A percentile compares a stretch with the other conserved stretches of the same genome.
These are phyloP conservation scores for Carlito syrichta DNA, from an alignment of 2,113 vertebrate species.

Conservation along the genomic window DNA sequence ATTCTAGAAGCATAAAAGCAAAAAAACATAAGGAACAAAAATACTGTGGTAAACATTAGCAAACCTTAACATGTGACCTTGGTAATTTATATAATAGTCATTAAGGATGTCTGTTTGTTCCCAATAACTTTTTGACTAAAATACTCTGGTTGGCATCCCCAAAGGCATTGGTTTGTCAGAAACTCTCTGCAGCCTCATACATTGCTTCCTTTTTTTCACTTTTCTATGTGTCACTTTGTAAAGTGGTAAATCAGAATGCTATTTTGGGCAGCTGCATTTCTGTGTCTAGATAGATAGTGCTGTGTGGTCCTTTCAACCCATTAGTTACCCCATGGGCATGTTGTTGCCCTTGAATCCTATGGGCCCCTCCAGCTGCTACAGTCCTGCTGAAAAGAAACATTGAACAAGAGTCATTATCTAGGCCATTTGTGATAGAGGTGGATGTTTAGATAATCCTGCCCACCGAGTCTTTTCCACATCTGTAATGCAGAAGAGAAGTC, in stretches of 20 bases:
- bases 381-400: not conserved
- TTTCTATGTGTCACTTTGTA: not conserved
- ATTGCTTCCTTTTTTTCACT: not conserved
- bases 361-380: rapidly evolving
- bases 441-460: not conserved
- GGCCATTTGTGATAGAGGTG: not conserved
- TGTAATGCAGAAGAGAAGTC: not conserved
- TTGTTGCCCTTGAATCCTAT: not conserved
- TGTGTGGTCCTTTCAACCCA: not conserved
- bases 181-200: not conserved
- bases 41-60: rapidly evolving
- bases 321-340: not conserved
- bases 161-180: not conserved
- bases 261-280: not conserved
- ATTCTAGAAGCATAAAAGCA: not conserved
- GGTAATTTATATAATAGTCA: not conserved
- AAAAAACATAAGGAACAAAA: not conserved
- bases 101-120: not conserved
- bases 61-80: rapidly evolving
- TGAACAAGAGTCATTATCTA: not conserved
- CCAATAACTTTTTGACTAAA: not conserved
- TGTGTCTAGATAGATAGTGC: not conserved
- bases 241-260: not conserved
- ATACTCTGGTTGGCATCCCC: not conserved
- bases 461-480: not conserved